Evolutionary conservation across 1,140 invertebrate genomes (phyloP), one percentile per base, ranked within the genome.

Genomic region (Tribolium madens): DNA sequence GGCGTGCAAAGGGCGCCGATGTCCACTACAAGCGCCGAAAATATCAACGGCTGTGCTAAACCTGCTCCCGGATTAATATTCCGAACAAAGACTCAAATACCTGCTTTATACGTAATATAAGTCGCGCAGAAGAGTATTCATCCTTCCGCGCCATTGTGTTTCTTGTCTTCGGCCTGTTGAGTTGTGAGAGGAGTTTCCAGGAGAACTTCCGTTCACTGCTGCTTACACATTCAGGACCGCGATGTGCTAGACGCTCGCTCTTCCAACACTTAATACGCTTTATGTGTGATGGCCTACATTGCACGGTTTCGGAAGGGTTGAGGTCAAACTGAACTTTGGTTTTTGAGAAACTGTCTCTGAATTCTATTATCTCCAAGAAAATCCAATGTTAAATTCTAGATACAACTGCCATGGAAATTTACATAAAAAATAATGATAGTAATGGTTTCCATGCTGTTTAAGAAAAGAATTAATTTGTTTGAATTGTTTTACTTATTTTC

Each of bases 121-220:
- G 70, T 72, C 70, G 46, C 50, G 21, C 50, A 52, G 70, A 72
- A 52, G 70, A 48, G 42, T 72, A 33, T 50, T 52, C 70, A 52
- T 72, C 70, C 77, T 78, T 78, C 77, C 77, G 77, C 68, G 26
- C 74, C 74, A 78, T 78, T 78, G 77, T 78, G 46, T 50, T 26
- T 70, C 42, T 57, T 75, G 73, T 78, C 77, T 69, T 72, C 48
- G 60, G 77, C 77, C 77, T 78, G 77, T 78, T 78, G 77, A 78
- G 48, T 78, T 78, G 77, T 75, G 73, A 50, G 70, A 50, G 70
- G 68, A 72, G 70, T 52, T 72, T 72, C 70, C 68, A 64, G 73
- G 48, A 50, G 42, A 52, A 69, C 50, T 75, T 78, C 77, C 77
- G 57, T 71, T 71, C 33, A 12, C 73, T 47, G 21, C 52, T 75